These are phyloP conservation scores for Subacronicta megacephala DNA, from an alignment of 2,888 invertebrate genomes.

Conservation along the genomic window DNA sequence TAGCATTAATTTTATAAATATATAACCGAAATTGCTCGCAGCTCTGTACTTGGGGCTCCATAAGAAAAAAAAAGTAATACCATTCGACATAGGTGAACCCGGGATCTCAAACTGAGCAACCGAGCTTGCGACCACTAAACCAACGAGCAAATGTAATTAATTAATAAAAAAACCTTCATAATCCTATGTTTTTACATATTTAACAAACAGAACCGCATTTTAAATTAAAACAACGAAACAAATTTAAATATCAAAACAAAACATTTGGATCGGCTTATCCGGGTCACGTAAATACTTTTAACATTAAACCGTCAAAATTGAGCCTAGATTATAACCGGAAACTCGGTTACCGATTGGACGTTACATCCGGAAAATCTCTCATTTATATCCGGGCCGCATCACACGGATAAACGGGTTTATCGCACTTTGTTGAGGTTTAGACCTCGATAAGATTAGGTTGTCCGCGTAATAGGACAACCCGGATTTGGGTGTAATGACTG, in stretches of 20 bases:
- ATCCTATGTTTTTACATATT: too few species aligned
- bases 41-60: too few species aligned
- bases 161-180: too few species aligned
- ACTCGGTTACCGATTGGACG: slow-evolving; percentile 47
- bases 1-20: too few species aligned
- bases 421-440: slow-evolving; percentile 47
- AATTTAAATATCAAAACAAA: slow-evolving; percentile 20
- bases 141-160: too few species aligned
- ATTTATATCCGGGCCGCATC: slow-evolving; percentile 52
- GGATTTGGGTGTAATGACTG: slow-evolving; percentile 12
- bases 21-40: too few species aligned
- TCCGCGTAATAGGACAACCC: slow-evolving; percentile 21
- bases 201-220: neutral
- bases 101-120: too few species aligned
- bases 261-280: slow-evolving; percentile 18
- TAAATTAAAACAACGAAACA: slow-evolving; percentile 7
- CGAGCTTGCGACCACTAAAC: too few species aligned
- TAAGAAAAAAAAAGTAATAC: too few species aligned
- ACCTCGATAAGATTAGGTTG: slow-evolving; percentile 42
- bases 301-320: slow-evolving; percentile 40
- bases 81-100: too few species aligned
- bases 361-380: slow-evolving; percentile 54
- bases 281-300: slow-evolving; percentile 31
- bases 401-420: slow-evolving; percentile 46
- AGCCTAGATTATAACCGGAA: slow-evolving; percentile 42